Conservation (phyloP, 92 coral and sea anemone species). For the Paramuricea clavata region DNA sequence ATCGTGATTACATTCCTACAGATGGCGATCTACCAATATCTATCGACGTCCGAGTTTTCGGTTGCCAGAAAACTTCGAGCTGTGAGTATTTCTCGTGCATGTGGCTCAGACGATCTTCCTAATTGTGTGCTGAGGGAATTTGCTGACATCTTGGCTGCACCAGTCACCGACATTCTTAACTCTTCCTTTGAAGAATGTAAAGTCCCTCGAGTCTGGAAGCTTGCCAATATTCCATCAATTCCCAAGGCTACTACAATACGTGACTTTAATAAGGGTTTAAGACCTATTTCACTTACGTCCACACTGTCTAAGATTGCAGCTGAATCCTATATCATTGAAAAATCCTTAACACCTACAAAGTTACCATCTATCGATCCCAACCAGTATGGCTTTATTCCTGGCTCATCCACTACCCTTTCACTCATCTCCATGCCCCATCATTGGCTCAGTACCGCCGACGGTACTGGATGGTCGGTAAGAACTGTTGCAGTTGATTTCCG, state of each 20-base stretch:
- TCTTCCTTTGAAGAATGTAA: constrained; percentile 65
- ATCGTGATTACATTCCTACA: constrained; percentile 9
- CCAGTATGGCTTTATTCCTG: too few relatives aligned
- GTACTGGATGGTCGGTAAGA: constrained; percentile 52
- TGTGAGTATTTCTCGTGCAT: constrained; percentile 59
- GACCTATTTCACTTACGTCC: constrained; percentile 61
- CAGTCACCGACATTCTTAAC: constrained; percentile 53
- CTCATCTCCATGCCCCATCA: constrained; percentile 48
- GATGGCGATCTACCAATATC: constrained; percentile 53
- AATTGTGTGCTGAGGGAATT: constrained; percentile 50
- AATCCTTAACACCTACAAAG: constrained; percentile 28
- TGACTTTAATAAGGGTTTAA: constrained; percentile 61
- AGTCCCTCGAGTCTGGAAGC: constrained; percentile 68
- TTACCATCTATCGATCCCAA: constrained; percentile 45
- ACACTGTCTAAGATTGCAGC: constrained; percentile 59
- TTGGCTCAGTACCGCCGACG: constrained; percentile 46
- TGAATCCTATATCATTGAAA: constrained; percentile 34
- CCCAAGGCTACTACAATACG: constrained; percentile 60
- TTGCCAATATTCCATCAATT: constrained; percentile 61
- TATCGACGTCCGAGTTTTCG: constrained; percentile 26
- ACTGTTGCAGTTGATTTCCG: constrained; percentile 37
- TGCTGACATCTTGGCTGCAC: neutral
- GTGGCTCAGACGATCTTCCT: constrained; percentile 67
- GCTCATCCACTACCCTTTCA: constrained; percentile 60
- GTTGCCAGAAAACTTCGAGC: constrained; percentile 57